Conservation (phyloP, 1,140 invertebrate genomes). For the Drosophila suzukii region DNA sequence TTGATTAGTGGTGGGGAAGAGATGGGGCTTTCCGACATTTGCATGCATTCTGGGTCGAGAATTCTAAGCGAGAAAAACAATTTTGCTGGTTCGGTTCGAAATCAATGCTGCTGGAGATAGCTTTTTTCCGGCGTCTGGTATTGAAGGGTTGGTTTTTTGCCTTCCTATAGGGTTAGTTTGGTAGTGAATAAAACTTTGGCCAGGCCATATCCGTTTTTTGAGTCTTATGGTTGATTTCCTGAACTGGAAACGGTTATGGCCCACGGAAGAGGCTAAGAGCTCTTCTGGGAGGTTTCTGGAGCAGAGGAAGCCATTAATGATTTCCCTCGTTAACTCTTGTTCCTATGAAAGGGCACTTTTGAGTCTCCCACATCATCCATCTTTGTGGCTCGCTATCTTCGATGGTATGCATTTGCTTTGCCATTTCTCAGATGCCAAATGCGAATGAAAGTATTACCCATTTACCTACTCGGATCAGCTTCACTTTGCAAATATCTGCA, state of each 20-base stretch:
- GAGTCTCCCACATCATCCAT: background rate
- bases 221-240: constrained; percentile 34
- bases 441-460: constrained; percentile 14
- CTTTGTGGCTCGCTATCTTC: background rate
- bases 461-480: constrained; percentile 23
- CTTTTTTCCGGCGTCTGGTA: constrained; percentile 21
- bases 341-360: background rate
- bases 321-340: constrained; percentile 34
- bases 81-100: constrained; percentile 18
- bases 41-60: constrained; percentile 38
- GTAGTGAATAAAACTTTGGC: constrained; percentile 24
- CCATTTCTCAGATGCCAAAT: constrained; percentile 11
- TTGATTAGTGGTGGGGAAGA: constrained; percentile 60
- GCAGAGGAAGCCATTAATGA: constrained; percentile 35
- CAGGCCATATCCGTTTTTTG: constrained; percentile 26
- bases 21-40: constrained; percentile 34
- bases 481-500: constrained; percentile 46
- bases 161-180: constrained; percentile 6
- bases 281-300: constrained; percentile 11
- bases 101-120: constrained; percentile 56
- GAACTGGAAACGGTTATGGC: constrained; percentile 13
- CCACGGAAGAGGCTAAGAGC: constrained; percentile 8
- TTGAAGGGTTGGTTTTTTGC: constrained; percentile 6
- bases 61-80: constrained; percentile 21
- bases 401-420: background rate